phyloP scores from a whole-genome alignment of 2,888 invertebrate genomes.

The Criorhina ranunculi region DNA sequence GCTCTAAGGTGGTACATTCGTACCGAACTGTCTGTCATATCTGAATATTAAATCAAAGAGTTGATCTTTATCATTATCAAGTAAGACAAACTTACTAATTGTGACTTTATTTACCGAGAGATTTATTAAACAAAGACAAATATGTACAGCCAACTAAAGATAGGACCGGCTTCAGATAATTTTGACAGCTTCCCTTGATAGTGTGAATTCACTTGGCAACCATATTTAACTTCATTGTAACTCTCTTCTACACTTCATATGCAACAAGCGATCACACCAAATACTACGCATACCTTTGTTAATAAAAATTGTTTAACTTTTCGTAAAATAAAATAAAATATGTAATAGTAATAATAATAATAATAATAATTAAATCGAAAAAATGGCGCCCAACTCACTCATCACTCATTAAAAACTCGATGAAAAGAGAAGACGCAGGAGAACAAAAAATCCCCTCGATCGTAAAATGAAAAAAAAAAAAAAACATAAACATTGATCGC shows the following conservation, averaged over 20 bases:
- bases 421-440: constrained; percentile 7
- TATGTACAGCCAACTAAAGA: background rate
- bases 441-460: constrained; percentile 16
- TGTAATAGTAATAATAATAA: no score
- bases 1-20: no score
- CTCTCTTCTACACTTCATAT: background rate
- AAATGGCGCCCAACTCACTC: constrained; percentile 56
- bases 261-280: background rate
- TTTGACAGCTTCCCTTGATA: background rate
- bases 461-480: constrained; percentile 33
- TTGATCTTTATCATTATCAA: background rate
- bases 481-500: constrained; percentile 60
- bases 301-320: constrained; percentile 3
- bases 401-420: constrained; percentile 45
- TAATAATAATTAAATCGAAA: constrained; percentile 26
- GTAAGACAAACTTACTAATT: background rate
- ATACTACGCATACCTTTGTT: background rate
- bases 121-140: background rate
- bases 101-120: no score
- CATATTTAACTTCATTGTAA: background rate
- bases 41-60: no score
- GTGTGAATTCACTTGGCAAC: background rate
- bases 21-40: no score
- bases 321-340: background rate
- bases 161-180: background rate